Percentiles rank a stretch among this genome's conserved stretches.
These are phyloP conservation scores for Scomber colias DNA, from an alignment of 2,113 vertebrate genomes.

Conservation along the genomic window DNA sequence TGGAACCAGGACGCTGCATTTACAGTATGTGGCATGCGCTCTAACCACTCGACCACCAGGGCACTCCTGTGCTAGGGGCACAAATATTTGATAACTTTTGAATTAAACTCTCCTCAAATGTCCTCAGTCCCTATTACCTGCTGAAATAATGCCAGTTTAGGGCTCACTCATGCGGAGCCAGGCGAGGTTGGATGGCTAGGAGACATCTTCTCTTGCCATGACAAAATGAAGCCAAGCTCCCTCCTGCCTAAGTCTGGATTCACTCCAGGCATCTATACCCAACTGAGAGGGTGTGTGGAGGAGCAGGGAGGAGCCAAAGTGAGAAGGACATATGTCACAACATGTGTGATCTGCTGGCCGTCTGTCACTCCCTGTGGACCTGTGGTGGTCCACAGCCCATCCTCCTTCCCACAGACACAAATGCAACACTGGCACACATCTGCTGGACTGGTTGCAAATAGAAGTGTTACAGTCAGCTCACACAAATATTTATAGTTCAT, in stretches of 20 bases:
- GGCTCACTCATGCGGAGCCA: conserved; percentile 21
- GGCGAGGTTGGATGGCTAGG: conserved; percentile 27
- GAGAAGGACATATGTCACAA: conserved; percentile 74
- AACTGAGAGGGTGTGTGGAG: conserved; percentile 46
- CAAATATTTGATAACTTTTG: conserved; percentile 10
- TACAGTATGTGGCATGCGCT: too few relatives aligned
- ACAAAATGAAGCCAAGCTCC: conserved; percentile 42
- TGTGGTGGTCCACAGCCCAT: conserved; percentile 21
- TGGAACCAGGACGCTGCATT: too few relatives aligned
- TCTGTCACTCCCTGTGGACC: conserved; percentile 63
- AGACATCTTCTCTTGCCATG: conserved; percentile 45
- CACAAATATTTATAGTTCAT: background rate
- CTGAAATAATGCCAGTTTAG: conserved; percentile 42
- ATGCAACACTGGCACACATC: conserved; percentile 18
- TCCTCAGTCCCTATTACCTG: background rate
- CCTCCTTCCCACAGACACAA: conserved; percentile 5
- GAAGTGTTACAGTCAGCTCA: background rate
- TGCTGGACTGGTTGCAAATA: conserved; percentile 11
- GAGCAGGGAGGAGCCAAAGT: conserved; percentile 43
- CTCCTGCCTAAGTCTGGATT: conserved; percentile 53
- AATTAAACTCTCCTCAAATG: background rate
- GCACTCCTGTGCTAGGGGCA: too few relatives aligned
- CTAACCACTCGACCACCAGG: too few relatives aligned
- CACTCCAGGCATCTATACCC: conserved; percentile 53
- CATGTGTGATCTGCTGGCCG: conserved; percentile 63